Evolutionary conservation across 1,140 invertebrate genomes (phyloP), one percentile per base, ranked within the genome.

Genomic region (Neodiprion lecontei): DNA sequence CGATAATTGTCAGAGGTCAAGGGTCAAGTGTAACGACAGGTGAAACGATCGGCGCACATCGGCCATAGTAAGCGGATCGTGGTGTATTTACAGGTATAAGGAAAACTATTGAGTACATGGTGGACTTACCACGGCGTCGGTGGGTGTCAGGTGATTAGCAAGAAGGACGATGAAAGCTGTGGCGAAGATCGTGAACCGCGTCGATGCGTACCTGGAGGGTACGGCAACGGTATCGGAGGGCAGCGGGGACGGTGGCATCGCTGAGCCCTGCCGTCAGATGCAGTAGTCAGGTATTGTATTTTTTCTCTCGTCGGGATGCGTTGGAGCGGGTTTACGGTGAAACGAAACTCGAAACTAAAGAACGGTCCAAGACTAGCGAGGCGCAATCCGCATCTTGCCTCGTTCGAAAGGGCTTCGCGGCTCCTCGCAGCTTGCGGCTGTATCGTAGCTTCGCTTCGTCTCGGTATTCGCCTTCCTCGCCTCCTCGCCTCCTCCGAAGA

Each of bases 41-140:
- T 50, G 28, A 40, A 40, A 40, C 28, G 28, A 40, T 40, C 28
- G 28, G 28, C 28, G 5, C 28, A 40, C 2, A 40, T 40, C 28
- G 28, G 1, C 28, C 2, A 40, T 40, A 40, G 28, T 40, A 40
- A 40, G 28, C 28, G 28, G 28, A 40, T 40, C 28, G 28, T 40
- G 28, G 28, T 40, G 28, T 40, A 40, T 5, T 40, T 40, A 40
- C 67, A 65, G 28, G 68, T 48, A 14, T 10, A 70, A 50, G 9
- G 67, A 73, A 69, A 73, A 48, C 11, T 65, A 61, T 40, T 23
- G 47, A 67, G 12, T 69, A 40, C 23, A 67, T 11, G 10, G 67
- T 40, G 23, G 66, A 74, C 82, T 84, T 75, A 84, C 83, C 82
- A 79, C 79, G 77, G 83, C 83, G 11, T 83, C 76, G 70, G 72